Conservation (phyloP, 2,888 invertebrate species). For the Gastracanthus pulcherrimus region DNA sequence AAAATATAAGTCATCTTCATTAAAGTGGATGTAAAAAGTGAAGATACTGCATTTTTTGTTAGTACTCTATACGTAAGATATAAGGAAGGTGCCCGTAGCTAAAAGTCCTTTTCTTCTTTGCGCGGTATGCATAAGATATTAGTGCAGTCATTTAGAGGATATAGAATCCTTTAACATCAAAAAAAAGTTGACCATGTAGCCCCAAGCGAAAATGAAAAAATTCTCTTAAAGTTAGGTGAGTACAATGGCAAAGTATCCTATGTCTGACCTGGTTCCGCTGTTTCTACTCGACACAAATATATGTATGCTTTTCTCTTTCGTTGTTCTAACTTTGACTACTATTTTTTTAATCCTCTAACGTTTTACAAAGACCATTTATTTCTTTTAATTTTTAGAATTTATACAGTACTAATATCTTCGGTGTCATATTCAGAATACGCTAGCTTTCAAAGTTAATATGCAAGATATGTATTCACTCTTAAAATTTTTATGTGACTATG, state of each 20-base stretch:
- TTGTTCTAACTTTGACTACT: background rate
- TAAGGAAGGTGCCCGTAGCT: background rate
- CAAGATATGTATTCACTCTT: no score
- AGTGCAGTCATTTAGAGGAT: conserved; percentile 18
- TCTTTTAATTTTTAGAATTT: no score
- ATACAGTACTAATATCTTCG: no score
- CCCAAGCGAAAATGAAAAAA: background rate
- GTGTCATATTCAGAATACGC: no score
- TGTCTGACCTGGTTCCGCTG: conserved; percentile 34
- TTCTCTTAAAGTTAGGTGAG: conserved; percentile 1
- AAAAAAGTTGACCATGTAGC: background rate
- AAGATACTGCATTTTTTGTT: no score
- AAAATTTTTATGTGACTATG: no score
- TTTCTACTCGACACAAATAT: conserved; percentile 14
- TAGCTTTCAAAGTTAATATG: no score
- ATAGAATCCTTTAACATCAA: conserved; percentile 1
- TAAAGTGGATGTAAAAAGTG: background rate
- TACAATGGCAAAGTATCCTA: conserved; percentile 1
- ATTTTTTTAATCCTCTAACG: background rate
- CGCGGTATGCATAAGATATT: conserved; percentile 44
- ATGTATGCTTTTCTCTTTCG: background rate
- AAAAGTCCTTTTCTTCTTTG: conserved; percentile 17
- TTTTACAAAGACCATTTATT: no score
- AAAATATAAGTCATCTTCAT: no score
- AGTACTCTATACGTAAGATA: no score